These are phyloP conservation scores for Chondrosia reniformis DNA, from an alignment of 37 sponge, comb jelly and placozoan genomes.

Conservation along the genomic window DNA sequence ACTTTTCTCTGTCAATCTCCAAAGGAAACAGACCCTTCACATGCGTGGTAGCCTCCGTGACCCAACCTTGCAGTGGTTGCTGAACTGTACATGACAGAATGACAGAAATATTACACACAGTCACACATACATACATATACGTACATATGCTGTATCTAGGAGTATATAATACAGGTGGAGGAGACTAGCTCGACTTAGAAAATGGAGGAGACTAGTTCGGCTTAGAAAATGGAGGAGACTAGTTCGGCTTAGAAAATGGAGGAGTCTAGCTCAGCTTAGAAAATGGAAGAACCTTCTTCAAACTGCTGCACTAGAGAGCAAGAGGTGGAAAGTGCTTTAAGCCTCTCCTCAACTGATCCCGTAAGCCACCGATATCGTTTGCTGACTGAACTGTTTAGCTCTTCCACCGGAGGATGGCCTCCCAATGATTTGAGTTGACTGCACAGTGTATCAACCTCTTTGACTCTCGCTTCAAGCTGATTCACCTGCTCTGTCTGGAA, in stretches of 20 bases:
- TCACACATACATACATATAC: neutral
- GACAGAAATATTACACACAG: neutral
- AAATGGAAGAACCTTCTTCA: neutral
- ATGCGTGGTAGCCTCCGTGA: slow-evolving; percentile 22
- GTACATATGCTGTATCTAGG: neutral
- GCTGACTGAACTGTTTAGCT: neutral
- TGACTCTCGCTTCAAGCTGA: neutral
- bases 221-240: too few species aligned
- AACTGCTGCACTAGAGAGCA: neutral
- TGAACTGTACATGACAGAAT: neutral
- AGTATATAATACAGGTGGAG: too few species aligned
- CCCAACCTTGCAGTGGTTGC: slow-evolving; percentile 55
- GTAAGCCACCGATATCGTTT: slow-evolving; percentile 3
- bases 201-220: too few species aligned
- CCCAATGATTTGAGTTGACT: neutral
- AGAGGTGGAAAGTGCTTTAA: too few species aligned
- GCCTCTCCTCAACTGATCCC: neutral
- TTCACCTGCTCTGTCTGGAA: slow-evolving; percentile 5
- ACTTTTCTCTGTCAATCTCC: slow-evolving; percentile 43
- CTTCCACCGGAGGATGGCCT: slow-evolving; percentile 14
- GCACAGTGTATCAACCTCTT: neutral
- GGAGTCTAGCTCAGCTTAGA: too few species aligned
- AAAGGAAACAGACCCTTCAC: slow-evolving; percentile 43
- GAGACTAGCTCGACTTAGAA: too few species aligned
- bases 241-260: too few species aligned